Conservation (phyloP, 2,888 invertebrate genomes). For the Melitaea athalia region DNA sequence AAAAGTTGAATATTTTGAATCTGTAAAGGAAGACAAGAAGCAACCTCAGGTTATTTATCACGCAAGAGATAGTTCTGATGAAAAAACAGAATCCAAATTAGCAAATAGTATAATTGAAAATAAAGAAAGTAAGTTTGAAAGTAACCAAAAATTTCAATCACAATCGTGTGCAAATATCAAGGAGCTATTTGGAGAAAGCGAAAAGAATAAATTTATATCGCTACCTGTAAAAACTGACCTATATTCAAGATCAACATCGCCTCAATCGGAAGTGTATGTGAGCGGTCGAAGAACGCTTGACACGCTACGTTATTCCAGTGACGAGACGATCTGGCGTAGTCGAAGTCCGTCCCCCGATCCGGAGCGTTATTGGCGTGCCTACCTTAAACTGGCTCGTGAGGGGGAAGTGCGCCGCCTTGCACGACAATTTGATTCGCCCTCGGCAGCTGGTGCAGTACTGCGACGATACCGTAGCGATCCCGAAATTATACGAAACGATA, state of each 20-base stretch:
- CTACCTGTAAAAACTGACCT: constrained; percentile 73
- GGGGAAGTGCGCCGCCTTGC: constrained; percentile 91
- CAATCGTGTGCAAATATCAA: constrained; percentile 89
- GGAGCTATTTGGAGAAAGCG: constrained; percentile 90
- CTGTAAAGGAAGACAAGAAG: constrained; percentile 81
- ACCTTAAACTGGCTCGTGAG: constrained; percentile 86
- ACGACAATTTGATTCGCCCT: constrained; percentile 88
- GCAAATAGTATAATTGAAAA: constrained; percentile 38
- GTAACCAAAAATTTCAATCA: constrained; percentile 76
- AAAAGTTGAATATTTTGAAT: constrained; percentile 92
- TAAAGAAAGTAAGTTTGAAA: constrained; percentile 51
- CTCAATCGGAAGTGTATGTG: constrained; percentile 76
- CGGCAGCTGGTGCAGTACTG: constrained; percentile 76
- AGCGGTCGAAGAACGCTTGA: constrained; percentile 75
- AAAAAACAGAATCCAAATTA: constrained; percentile 55
- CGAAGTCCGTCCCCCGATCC: constrained; percentile 89
- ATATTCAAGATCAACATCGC: constrained; percentile 78
- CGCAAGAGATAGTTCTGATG: constrained; percentile 77
- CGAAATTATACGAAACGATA: constrained; percentile 84
- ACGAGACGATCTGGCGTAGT: constrained; percentile 86
- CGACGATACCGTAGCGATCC: constrained; percentile 90
- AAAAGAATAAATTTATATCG: constrained; percentile 82
- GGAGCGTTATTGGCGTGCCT: constrained; percentile 86
- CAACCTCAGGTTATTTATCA: constrained; percentile 75
- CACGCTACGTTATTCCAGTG: constrained; percentile 82